These are phyloP conservation scores for Clarias laeviceps DNA, from an alignment of 2,797 vertebrate genomes.

Conservation along the genomic window DNA sequence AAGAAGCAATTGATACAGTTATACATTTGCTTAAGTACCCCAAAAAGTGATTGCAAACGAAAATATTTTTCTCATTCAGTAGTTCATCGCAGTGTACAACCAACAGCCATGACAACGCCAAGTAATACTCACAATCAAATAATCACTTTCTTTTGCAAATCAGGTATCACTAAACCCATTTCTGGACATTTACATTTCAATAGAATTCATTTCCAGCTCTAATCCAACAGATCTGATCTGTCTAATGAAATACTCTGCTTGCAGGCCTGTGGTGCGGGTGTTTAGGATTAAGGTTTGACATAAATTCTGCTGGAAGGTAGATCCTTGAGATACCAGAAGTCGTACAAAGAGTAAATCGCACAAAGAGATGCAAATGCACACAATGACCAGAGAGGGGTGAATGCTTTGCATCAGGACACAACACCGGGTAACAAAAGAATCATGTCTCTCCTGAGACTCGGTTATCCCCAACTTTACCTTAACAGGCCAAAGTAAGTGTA, in stretches of 20 bases:
- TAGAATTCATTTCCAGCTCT: background rate
- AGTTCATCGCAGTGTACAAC: background rate
- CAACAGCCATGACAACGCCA: background rate
- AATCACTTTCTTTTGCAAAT: background rate
- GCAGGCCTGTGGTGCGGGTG: background rate
- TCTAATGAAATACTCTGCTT: background rate
- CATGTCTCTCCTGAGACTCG: background rate
- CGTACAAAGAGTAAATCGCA: background rate
- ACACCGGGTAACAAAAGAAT: background rate
- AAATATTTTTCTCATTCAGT: background rate
- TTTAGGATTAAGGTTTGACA: background rate
- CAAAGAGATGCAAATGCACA: background rate
- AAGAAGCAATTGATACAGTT: background rate
- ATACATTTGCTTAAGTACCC: background rate
- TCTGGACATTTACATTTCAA: background rate
- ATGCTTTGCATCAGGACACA: background rate
- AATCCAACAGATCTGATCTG: slow-evolving; percentile 16
- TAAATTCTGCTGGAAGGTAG: background rate
- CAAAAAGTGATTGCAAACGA: too few species aligned
- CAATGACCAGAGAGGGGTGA: background rate
- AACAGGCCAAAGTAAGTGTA: background rate
- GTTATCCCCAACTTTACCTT: background rate
- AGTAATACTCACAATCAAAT: background rate
- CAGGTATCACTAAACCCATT: background rate
- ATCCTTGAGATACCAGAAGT: background rate